These are phyloP conservation scores for Hirtodrosophila duncani DNA, from an alignment of 2,888 invertebrate genomes.

Conservation along the genomic window DNA sequence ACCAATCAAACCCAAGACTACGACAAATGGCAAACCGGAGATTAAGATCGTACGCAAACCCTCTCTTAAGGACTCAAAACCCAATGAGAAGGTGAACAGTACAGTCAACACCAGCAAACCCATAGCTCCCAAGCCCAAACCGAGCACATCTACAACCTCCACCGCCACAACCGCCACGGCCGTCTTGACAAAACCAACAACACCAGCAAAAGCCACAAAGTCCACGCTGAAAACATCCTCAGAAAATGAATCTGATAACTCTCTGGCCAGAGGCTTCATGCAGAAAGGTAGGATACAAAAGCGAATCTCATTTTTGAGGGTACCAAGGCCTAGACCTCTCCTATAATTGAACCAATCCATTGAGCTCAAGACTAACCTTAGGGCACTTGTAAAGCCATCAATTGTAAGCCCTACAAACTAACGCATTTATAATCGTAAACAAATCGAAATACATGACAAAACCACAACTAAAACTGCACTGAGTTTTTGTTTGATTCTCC, in stretches of 20 bases:
- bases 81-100: constrained; percentile 11
- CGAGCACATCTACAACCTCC: constrained; percentile 2
- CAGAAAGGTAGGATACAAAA: constrained; percentile 84
- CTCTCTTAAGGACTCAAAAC: constrained; percentile 34
- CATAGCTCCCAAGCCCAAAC: constrained; percentile 13
- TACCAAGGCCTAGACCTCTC: constrained; percentile 80
- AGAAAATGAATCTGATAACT: constrained; percentile 65
- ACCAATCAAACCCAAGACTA: background rate
- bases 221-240: constrained; percentile 48
- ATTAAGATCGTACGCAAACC: constrained; percentile 35
- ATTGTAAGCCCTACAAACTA: constrained; percentile 51
- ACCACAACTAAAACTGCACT: constrained; percentile 40
- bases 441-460: constrained; percentile 56
- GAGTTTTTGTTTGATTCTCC: constrained; percentile 51
- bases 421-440: constrained; percentile 70
- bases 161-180: constrained; percentile 6
- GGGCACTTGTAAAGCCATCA: constrained; percentile 25
- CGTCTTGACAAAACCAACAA: constrained; percentile 4
- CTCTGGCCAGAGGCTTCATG: constrained; percentile 74
- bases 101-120: background rate
- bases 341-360: constrained; percentile 4
- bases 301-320: constrained; percentile 87
- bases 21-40: constrained; percentile 10
- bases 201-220: constrained; percentile 24
- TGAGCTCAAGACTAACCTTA: constrained; percentile 39